Percentiles rank a stretch among this genome's conserved stretches.
phyloP scores from a whole-genome alignment of 2,888 invertebrate species.

The Notodonta ziczac region DNA sequence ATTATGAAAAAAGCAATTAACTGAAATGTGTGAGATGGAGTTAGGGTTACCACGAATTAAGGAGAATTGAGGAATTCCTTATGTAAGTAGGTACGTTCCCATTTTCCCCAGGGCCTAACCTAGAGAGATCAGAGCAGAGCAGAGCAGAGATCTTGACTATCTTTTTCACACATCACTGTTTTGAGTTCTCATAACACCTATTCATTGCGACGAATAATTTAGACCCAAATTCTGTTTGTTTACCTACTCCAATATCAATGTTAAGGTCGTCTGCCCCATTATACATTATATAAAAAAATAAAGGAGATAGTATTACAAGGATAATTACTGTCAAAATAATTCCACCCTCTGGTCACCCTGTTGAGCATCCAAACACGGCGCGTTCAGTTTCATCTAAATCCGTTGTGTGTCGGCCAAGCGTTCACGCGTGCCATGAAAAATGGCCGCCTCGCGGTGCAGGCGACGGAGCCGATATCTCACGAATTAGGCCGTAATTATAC shows the following conservation, averaged over 20 bases:
- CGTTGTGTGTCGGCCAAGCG: constrained; percentile 63
- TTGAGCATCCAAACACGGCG: not conserved
- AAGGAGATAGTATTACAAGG: not conserved
- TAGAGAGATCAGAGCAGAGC: too few relatives aligned
- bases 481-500: constrained; percentile 4
- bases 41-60: constrained; percentile 16
- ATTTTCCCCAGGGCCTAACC: too few relatives aligned
- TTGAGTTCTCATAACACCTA: too few relatives aligned
- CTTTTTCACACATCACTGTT: too few relatives aligned
- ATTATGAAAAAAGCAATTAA: constrained; percentile 77
- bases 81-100: too few relatives aligned
- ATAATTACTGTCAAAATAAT: not conserved
- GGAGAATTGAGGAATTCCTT: not conserved
- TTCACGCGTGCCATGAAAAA: constrained; percentile 81
- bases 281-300: not conserved
- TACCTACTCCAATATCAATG: too few relatives aligned
- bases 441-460: constrained; percentile 44
- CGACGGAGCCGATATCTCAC: not conserved
- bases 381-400: constrained; percentile 53
- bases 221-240: too few relatives aligned
- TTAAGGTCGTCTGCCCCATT: too few relatives aligned
- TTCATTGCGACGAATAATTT: too few relatives aligned
- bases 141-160: too few relatives aligned
- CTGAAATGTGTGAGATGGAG: constrained; percentile 61
- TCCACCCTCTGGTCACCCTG: not conserved